Evolutionary conservation across 2,888 invertebrate genomes (phyloP).

Genomic region (Cephus pygmeus): DNA sequence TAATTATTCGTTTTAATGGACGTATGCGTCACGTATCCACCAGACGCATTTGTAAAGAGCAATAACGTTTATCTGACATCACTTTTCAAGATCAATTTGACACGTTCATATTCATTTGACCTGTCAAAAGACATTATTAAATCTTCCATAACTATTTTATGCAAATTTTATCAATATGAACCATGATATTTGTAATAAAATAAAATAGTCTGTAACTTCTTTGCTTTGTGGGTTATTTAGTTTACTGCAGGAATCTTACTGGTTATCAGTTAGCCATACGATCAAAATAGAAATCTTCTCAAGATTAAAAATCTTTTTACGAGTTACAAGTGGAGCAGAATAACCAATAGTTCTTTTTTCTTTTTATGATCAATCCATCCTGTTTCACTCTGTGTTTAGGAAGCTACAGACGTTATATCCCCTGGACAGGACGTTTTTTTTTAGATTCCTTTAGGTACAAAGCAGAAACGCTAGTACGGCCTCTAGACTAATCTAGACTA

Average conservation of each 20-base stretch:
- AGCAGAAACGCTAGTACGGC: neutral
- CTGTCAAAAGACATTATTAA: neutral
- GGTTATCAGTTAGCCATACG: neutral
- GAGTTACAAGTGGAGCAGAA: neutral
- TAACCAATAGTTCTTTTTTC: neutral
- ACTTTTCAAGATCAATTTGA: neutral
- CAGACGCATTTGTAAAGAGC: neutral
- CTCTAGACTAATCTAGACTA: neutral
- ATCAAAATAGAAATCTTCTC: neutral
- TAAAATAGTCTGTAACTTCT: neutral
- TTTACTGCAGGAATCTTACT: neutral
- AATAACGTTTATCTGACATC: neutral
- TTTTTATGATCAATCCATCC: neutral
- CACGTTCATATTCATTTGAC: neutral
- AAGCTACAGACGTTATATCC: neutral
- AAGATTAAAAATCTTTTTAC: neutral
- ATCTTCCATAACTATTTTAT: neutral
- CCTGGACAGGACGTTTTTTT: neutral
- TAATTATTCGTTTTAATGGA: neutral
- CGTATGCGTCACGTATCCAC: neutral
- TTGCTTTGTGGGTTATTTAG: neutral
- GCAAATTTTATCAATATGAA: neutral
- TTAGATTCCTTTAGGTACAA: neutral
- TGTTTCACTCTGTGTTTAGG: neutral
- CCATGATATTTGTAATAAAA: neutral